phyloP scores from a whole-genome alignment of 2,888 invertebrate species.

The Andrena fulva region DNA sequence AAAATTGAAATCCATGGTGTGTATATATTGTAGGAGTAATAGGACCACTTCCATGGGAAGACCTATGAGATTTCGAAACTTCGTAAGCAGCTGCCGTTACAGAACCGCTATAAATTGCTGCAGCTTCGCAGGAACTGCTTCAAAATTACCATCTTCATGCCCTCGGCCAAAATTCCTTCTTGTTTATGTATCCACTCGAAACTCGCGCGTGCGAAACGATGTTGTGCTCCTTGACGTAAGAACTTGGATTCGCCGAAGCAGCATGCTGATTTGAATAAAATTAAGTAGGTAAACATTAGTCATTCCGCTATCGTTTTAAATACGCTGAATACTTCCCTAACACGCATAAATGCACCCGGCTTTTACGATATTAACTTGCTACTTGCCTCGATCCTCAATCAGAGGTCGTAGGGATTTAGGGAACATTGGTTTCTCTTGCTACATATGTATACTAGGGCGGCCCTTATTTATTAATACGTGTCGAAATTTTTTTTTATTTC shows the following conservation, averaged over 20 bases:
- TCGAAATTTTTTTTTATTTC: no score
- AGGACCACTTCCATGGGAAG: conserved; percentile 52
- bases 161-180: conserved; percentile 31
- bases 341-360: no score
- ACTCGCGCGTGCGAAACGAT: conserved; percentile 8
- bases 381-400: no score
- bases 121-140: conserved; percentile 46
- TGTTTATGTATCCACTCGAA: conserved; percentile 26
- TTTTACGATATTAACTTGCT: no score
- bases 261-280: neutral
- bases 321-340: no score
- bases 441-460: no score
- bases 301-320: no score
- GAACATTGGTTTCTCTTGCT: no score
- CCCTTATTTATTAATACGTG: no score
- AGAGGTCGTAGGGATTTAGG: no score
- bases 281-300: conserved; percentile 3
- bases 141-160: conserved; percentile 45
- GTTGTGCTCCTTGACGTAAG: conserved; percentile 3
- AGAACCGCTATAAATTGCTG: conserved; percentile 55
- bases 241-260: neutral
- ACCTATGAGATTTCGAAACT: conserved; percentile 57
- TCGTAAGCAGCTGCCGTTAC: conserved; percentile 46
- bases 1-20: conserved; percentile 51
- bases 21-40: conserved; percentile 41